These are phyloP conservation scores for Caenorhabditis elegans DNA, from an alignment of 1,140 invertebrate genomes.

Conservation along the genomic window WBcel235 BX284605.5:10650001-10650500, in stretches of 20 bases:
- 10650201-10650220: not conserved
- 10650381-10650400: not conserved
- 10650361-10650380: not conserved
- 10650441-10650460: not conserved
- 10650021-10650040: too few species aligned
- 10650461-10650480: not conserved
- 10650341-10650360: not conserved
- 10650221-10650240: constrained; percentile 3
- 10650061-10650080: not conserved
- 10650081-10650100: not conserved
- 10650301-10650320: not conserved
- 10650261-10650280: not conserved
- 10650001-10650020: too few species aligned
- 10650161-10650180: not conserved
- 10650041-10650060: too few species aligned
- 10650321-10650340: too few species aligned
- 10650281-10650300: not conserved
- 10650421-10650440: constrained; percentile 21
- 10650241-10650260: constrained; percentile 25
- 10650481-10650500: not conserved
- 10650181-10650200: constrained; percentile 7
- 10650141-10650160: not conserved
- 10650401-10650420: constrained; percentile 14
- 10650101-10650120: too few species aligned
- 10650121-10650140: not conserved